Percentiles rank a stretch among this genome's conserved stretches.
These are phyloP conservation scores for Erinaceus europaeus DNA, from an alignment of 2,113 vertebrate species.

Conservation along the genomic window DNA sequence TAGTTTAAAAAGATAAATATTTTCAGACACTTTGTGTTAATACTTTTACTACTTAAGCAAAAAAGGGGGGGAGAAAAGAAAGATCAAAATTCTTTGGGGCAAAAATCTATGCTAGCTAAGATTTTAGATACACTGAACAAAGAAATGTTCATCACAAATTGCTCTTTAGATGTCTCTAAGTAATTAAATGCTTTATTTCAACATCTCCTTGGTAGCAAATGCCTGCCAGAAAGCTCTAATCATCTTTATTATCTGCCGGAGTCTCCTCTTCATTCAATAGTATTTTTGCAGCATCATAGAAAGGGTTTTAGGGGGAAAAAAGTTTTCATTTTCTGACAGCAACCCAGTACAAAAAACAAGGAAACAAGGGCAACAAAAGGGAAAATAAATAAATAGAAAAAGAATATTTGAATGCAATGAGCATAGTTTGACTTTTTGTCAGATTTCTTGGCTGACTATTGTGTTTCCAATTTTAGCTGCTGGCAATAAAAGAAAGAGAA, in stretches of 20 bases:
- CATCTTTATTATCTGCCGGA: slow-evolving; percentile 26
- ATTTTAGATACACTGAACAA: not conserved
- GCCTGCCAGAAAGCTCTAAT: slow-evolving; percentile 13
- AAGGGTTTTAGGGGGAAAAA: not conserved
- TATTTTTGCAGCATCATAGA: slow-evolving; percentile 11
- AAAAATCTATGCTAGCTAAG: slow-evolving; percentile 21
- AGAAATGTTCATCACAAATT: slow-evolving; percentile 1
- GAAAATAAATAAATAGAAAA: too few relatives aligned
- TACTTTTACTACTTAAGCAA: slow-evolving; percentile 14
- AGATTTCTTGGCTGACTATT: too few relatives aligned
- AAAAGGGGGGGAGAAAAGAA: not conserved
- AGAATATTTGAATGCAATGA: not conserved
- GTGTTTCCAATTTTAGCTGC: not conserved
- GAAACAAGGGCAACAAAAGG: too few relatives aligned
- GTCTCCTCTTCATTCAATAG: not conserved
- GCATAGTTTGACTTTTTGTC: not conserved
- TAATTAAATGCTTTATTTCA: slow-evolving; percentile 58
- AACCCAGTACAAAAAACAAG: not conserved
- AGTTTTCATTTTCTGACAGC: not conserved
- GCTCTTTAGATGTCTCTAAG: not conserved
- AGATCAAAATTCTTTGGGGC: not conserved
- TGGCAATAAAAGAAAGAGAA: not conserved
- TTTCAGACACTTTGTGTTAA: slow-evolving; percentile 26
- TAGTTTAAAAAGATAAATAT: slow-evolving; percentile 19
- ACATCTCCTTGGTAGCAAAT: slow-evolving; percentile 53